Conservation (phyloP, 1,140 invertebrate genomes). For the Conus betulinus region DNA sequence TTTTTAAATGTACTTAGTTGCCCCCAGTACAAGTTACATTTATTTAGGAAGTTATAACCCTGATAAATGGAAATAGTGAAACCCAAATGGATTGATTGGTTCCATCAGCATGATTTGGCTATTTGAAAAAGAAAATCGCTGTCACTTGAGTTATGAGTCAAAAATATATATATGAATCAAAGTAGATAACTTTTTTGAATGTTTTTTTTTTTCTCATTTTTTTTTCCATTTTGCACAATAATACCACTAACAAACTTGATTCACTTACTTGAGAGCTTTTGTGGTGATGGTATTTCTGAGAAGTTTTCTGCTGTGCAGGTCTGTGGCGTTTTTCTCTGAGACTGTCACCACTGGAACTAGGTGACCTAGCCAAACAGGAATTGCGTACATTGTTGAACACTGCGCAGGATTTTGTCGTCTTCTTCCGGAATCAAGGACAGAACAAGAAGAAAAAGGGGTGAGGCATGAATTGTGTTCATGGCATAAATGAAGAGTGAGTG, state of each 20-base stretch:
- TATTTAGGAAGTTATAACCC: too few relatives aligned
- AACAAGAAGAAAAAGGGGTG: constrained; percentile 26
- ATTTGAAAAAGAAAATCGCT: too few relatives aligned
- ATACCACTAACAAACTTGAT: too few relatives aligned
- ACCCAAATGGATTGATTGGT: background rate
- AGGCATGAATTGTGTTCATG: background rate
- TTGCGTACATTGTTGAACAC: constrained; percentile 12
- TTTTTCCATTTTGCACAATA: too few relatives aligned
- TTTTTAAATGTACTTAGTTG: too few relatives aligned
- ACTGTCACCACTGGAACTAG: background rate
- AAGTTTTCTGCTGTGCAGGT: background rate
- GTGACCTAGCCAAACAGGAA: background rate
- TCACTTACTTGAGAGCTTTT: too few relatives aligned
- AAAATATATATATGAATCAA: too few relatives aligned
- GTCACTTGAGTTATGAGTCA: too few relatives aligned
- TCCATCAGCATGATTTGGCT: background rate
- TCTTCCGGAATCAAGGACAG: constrained; percentile 8
- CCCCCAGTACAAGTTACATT: too few relatives aligned
- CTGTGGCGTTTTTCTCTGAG: constrained; percentile 16
- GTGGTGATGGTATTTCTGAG: too few relatives aligned
- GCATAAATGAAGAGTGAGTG: too few relatives aligned
- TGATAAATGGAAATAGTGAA: too few relatives aligned
- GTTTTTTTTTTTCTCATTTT: background rate
- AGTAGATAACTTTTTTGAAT: background rate
- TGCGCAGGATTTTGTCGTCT: constrained; percentile 22